Percentiles rank a stretch among this genome's conserved stretches.
Evolutionary conservation across 2,113 vertebrate genomes (phyloP).

Genomic region (Uria aalge): DNA sequence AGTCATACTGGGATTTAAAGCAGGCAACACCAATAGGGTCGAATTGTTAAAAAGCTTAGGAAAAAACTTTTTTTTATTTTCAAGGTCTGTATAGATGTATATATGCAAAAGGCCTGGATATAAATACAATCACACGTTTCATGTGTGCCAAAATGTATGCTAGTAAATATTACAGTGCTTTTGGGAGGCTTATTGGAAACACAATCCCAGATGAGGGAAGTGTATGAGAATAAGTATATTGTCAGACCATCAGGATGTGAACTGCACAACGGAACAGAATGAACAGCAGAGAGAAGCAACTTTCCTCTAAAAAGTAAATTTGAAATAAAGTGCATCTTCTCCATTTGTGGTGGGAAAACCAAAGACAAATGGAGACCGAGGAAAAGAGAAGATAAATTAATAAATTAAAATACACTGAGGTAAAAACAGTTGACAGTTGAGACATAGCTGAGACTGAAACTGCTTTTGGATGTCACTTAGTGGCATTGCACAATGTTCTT

Average conservation of each 20-base stretch:
- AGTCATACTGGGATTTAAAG: not conserved
- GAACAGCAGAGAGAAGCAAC: not conserved
- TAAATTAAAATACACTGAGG: not conserved
- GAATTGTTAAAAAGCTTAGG: not conserved
- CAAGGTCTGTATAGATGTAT: not conserved
- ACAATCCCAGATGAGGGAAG: not conserved
- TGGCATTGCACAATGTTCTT: not conserved
- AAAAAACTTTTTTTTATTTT: not conserved
- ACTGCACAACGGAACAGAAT: not conserved
- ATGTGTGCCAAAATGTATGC: not conserved
- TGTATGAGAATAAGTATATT: not conserved
- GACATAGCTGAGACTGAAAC: not conserved
- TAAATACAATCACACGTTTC: not conserved
- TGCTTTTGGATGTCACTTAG: not conserved
- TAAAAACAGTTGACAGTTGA: not conserved
- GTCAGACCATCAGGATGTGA: not conserved
- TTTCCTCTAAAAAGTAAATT: not conserved
- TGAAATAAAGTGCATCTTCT: not conserved
- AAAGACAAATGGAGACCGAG: not conserved
- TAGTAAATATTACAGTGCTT: slow-evolving; percentile 49
- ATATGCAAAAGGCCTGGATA: not conserved
- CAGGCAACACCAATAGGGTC: not conserved
- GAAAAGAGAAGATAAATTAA: not conserved
- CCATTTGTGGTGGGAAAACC: not conserved
- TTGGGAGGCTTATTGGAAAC: slow-evolving; percentile 30